Conservation (phyloP, 2,797 vertebrate genomes). For the Decapterus maruadsi region DNA sequence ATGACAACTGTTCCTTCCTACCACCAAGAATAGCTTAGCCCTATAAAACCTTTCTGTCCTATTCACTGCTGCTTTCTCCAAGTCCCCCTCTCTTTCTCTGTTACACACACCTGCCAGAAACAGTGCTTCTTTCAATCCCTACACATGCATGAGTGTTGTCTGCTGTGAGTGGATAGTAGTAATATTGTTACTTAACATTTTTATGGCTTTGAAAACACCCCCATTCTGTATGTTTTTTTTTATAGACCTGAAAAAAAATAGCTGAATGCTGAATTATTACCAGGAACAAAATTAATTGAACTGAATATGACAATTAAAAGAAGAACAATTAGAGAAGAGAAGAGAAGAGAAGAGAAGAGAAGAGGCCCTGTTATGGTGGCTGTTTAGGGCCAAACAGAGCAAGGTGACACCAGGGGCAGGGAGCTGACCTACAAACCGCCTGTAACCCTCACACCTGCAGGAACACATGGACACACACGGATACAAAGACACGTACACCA, state of each 20-base stretch:
- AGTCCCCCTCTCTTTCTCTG: neutral
- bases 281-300: constrained; percentile 19
- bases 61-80: constrained; percentile 38
- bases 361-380: constrained; percentile 36
- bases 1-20: constrained; percentile 61
- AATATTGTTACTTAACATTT: constrained; percentile 14
- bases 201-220: constrained; percentile 5
- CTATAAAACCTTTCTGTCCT: constrained; percentile 57
- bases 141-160: constrained; percentile 1
- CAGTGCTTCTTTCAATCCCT: constrained; percentile 41
- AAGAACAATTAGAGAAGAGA: constrained; percentile 7
- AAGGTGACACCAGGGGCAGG: constrained; percentile 68
- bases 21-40: constrained; percentile 64
- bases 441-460: constrained; percentile 77
- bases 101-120: constrained; percentile 36
- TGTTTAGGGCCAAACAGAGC: constrained; percentile 75
- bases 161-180: constrained; percentile 18
- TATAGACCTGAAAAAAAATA: constrained; percentile 1
- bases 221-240: neutral
- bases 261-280: neutral
- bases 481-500: constrained; percentile 45
- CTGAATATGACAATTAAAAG: constrained; percentile 11
- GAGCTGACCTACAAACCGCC: constrained; percentile 73
- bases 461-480: constrained; percentile 55
- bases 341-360: constrained; percentile 7